These are phyloP conservation scores for Troglohyphantes excavatus DNA, from an alignment of 2,888 invertebrate genomes.

Conservation along the genomic window DNA sequence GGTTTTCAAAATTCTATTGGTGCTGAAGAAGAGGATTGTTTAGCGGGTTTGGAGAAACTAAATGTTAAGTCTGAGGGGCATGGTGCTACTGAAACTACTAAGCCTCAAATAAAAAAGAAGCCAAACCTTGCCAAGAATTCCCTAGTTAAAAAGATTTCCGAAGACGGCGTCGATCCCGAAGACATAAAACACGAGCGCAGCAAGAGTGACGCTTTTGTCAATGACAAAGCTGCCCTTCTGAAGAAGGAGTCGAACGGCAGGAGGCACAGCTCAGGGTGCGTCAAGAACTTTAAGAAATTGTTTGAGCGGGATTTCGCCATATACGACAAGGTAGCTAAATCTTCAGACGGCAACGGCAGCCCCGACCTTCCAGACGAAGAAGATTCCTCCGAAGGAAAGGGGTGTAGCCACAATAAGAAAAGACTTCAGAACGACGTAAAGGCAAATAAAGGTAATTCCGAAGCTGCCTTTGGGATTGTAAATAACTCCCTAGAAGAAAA, in stretches of 20 bases:
- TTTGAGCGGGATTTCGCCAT: conserved; percentile 88
- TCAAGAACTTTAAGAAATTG: conserved; percentile 93
- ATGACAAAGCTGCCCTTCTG: conserved; percentile 58
- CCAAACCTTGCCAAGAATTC: conserved; percentile 36
- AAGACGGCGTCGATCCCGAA: conserved; percentile 34
- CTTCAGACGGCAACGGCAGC: conserved; percentile 69
- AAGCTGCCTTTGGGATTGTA: conserved; percentile 38
- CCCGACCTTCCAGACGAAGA: conserved; percentile 59
- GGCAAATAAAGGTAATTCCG: conserved; percentile 27
- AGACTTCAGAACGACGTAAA: conserved; percentile 24
- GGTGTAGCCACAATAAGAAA: conserved; percentile 21
- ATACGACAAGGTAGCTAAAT: conserved; percentile 76
- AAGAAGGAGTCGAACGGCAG: conserved; percentile 89
- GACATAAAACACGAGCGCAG: conserved; percentile 74
- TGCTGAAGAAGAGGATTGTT: conserved; percentile 68
- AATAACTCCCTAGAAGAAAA: conserved; percentile 69
- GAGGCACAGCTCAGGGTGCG: conserved; percentile 94
- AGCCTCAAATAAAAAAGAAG: conserved; percentile 56
- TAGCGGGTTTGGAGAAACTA: conserved; percentile 46
- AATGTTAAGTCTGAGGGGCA: conserved; percentile 50
- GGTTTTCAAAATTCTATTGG: conserved; percentile 73
- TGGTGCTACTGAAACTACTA: conserved; percentile 61
- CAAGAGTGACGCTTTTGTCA: conserved; percentile 74
- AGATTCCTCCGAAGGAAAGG: conserved; percentile 50
- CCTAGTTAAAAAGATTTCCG: conserved; percentile 38